A percentile compares a stretch with the other conserved stretches of the same genome.
phyloP scores from a whole-genome alignment of 2,797 vertebrate species.

The Phalloptychus januarius region DNA sequence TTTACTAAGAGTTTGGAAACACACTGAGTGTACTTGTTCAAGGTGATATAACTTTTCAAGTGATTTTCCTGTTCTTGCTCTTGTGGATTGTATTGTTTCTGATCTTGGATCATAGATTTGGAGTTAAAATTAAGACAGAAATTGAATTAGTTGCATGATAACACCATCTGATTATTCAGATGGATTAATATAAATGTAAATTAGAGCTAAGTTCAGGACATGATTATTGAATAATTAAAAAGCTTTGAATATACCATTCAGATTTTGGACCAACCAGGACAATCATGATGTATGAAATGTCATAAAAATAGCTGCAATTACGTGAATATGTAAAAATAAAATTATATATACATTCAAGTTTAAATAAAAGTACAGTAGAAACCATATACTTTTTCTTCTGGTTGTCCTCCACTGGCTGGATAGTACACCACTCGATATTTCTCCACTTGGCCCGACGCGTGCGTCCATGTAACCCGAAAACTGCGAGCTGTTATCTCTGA shows the following conservation, averaged over 20 bases:
- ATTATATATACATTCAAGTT: background rate
- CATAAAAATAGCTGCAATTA: too few relatives aligned
- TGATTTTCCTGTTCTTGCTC: background rate
- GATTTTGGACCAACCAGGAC: background rate
- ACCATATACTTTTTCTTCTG: conserved; percentile 86
- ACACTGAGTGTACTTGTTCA: background rate
- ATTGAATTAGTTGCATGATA: background rate
- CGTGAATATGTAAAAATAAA: background rate
- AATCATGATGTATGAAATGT: background rate
- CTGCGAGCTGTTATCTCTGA: conserved; percentile 92
- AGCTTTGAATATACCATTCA: background rate
- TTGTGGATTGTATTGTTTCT: background rate
- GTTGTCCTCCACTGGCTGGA: conserved; percentile 88
- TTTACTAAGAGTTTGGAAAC: background rate
- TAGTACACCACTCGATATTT: conserved; percentile 97
- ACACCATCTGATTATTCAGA: background rate
- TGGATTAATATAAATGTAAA: background rate
- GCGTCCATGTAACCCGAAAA: conserved; percentile 90
- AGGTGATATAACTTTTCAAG: background rate
- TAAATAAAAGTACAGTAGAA: background rate
- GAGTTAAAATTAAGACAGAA: background rate
- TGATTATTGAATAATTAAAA: background rate
- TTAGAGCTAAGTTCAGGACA: background rate
- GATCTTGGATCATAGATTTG: background rate
- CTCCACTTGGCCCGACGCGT: conserved; percentile 88